These are phyloP conservation scores for Caprella mutica DNA, from an alignment of 2,888 invertebrate genomes.

Conservation along the genomic window DNA sequence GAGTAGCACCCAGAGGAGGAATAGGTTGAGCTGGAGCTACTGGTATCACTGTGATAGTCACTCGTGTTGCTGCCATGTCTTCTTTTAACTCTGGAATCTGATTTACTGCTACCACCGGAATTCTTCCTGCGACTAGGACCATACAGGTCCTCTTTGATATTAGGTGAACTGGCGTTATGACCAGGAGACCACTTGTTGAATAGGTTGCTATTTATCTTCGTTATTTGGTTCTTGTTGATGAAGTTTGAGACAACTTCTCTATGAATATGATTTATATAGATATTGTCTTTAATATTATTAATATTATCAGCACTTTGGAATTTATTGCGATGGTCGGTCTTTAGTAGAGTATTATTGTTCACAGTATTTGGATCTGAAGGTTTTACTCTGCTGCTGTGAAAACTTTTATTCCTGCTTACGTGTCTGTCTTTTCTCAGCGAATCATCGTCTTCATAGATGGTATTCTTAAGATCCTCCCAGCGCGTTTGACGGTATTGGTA, in stretches of 20 bases:
- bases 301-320: conserved; percentile 6
- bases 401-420: conserved; percentile 7
- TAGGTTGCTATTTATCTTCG: conserved; percentile 4
- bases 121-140: neutral
- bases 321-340: neutral
- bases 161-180: no score
- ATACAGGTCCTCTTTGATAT: neutral
- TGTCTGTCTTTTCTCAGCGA: neutral
- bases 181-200: neutral
- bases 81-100: neutral
- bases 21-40: neutral
- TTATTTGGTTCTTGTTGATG: conserved; percentile 5
- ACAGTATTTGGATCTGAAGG: conserved; percentile 1
- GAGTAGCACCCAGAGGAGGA: conserved; percentile 8
- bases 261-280: conserved; percentile 4
- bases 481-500: conserved; percentile 5
- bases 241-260: conserved; percentile 5
- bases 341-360: neutral
- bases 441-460: conserved; percentile 6
- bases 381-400: conserved; percentile 5
- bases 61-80: conserved; percentile 1
- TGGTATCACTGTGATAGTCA: conserved; percentile 3
- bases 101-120: neutral
- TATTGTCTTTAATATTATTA: neutral
- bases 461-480: neutral